phyloP scores from a whole-genome alignment of 2,888 invertebrate genomes.

The Monoplex corrugatus region DNA sequence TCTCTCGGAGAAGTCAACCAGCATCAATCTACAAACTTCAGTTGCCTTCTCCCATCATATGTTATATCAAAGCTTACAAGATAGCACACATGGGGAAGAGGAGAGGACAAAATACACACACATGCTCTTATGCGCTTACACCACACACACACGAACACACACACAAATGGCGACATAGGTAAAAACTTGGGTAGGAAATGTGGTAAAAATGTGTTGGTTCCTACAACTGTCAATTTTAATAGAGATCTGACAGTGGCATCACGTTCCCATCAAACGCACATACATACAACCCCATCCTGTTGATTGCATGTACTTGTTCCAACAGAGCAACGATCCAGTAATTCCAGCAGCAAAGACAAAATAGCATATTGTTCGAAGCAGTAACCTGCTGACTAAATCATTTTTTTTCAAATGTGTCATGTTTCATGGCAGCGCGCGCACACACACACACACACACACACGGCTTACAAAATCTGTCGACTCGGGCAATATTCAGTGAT shows the following conservation, averaged over 20 bases:
- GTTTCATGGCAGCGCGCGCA: too few species aligned
- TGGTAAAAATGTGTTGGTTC: neutral
- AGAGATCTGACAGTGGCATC: slow-evolving; percentile 24
- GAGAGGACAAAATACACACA: neutral
- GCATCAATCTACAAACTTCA: neutral
- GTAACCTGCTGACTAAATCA: too few species aligned
- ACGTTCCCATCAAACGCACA: neutral
- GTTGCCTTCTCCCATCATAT: slow-evolving; percentile 19
- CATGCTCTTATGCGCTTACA: neutral
- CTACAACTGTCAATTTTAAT: neutral
- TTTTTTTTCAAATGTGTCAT: too few species aligned
- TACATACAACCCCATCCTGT: neutral
- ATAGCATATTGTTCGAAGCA: too few species aligned
- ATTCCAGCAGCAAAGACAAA: too few species aligned
- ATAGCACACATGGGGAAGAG: neutral
- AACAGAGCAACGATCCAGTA: too few species aligned
- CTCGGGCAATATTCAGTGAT: too few species aligned
- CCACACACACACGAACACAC: too few species aligned
- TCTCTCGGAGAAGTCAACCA: slow-evolving; percentile 7
- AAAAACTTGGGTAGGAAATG: neutral
- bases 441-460: too few species aligned
- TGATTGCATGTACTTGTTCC: too few species aligned
- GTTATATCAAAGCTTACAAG: slow-evolving; percentile 21
- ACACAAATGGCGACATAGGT: neutral
- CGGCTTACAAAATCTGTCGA: too few species aligned